Evolutionary conservation across 2,797 vertebrate species (phyloP).

Genomic region (Lepus townsendii): DNA sequence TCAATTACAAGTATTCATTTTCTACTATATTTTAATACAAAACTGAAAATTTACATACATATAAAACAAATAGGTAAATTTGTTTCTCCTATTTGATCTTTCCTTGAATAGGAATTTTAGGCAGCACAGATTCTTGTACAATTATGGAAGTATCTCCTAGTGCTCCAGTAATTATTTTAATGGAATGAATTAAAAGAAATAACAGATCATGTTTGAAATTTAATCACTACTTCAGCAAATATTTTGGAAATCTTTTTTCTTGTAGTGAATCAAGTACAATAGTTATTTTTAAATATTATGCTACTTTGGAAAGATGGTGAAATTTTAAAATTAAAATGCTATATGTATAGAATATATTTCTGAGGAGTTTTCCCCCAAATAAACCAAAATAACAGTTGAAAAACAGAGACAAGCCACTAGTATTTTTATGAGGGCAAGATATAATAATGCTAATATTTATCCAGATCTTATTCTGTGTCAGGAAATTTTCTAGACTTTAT

Average conservation of each 20-base stretch:
- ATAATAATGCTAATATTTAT: conserved; percentile 26
- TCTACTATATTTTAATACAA: not conserved
- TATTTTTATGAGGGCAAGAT: conserved; percentile 37
- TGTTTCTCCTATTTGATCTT: not conserved
- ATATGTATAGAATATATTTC: not conserved
- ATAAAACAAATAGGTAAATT: not conserved
- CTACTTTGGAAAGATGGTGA: not conserved
- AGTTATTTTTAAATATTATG: conserved; percentile 16
- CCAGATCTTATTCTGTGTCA: not conserved
- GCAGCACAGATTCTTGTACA: not conserved
- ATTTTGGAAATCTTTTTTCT: not conserved
- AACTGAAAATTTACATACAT: not conserved
- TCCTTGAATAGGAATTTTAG: not conserved
- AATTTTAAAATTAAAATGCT: conserved; percentile 6
- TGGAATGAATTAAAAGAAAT: not conserved
- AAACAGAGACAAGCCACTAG: not conserved
- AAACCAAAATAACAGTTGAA: not conserved
- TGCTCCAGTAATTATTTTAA: not conserved
- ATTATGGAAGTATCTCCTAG: not conserved
- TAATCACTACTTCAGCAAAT: not conserved
- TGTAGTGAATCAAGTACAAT: not conserved
- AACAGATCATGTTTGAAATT: not conserved
- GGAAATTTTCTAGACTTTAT: not conserved
- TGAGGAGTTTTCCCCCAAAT: not conserved
- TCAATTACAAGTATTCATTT: not conserved